Base-by-base conservation (phyloP, 2,113 vertebrate species). In the Furnarius figulus region DNA sequence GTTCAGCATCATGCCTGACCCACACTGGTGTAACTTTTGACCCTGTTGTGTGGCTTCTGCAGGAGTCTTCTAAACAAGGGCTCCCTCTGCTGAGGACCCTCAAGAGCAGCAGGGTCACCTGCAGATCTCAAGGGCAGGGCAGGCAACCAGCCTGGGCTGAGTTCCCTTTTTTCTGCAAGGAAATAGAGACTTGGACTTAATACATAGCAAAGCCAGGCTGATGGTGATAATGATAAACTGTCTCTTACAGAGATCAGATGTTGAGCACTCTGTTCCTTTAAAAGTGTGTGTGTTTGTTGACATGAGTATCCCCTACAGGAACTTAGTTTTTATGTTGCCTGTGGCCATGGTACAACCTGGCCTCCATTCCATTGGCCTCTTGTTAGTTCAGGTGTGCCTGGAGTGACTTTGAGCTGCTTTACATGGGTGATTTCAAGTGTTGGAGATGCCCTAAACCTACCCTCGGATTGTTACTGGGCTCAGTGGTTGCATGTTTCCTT, bases 141-240 rank as follows among this genome's bases (percentile, higher is more conserved):
- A 75, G 73, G 67, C 35, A 75, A 21, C 49, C 61, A 74, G 88
- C 28, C 78, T 94, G 72, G 53, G 58, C 17, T 88, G 92, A 17
- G 50, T 77, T 97, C 82, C 59, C 44, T 33, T 55, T 42, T 82
- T 79, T 79, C 72, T 66, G 82, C 77, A 86, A 96, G 81, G 78
- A 92, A 95, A 88, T 12, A 56, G 55, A 70, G 47, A 79, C 58
- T 31, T 71, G 49, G 19, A 47, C 31, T 61, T 52, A 10, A 50
- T 9, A 13, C 70, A 20, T 8, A 82, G 66, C 55, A 75, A 84
- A 88, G 46, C 81, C 56, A 93, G 30, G 52, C 25, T 49, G 30
- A 25, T 42, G 37, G 13, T 66, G 31, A 47, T 14, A 5, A 10
- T 44, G 40, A 58, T 23, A 20, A 75, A 18, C 37, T 44, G 30